Conservation (phyloP, 2,888 invertebrate genomes). For the Cataglyphis cursor region DNA sequence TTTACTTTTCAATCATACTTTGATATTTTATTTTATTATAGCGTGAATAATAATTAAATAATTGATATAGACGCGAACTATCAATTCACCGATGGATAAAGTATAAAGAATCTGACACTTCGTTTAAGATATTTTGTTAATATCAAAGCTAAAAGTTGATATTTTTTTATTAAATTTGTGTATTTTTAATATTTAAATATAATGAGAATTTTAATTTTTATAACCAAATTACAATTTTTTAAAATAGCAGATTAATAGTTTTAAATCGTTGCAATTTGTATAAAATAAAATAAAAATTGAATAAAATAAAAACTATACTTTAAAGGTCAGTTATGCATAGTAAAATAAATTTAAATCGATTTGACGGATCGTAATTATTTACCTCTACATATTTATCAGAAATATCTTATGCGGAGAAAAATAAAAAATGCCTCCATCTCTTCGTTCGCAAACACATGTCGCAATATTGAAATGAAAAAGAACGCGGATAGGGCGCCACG, state of each 20-base stretch:
- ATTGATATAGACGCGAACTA: neutral
- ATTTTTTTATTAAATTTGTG: neutral
- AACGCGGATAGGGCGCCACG: neutral
- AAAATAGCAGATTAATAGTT: neutral
- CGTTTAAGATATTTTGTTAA: neutral
- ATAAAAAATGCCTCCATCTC: neutral
- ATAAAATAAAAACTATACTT: neutral
- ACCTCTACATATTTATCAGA: neutral
- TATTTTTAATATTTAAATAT: neutral
- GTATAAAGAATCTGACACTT: neutral
- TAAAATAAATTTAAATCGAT: neutral
- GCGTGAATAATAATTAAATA: neutral
- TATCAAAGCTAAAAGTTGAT: neutral
- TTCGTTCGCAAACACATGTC: neutral
- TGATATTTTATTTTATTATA: neutral
- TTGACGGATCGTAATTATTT: neutral
- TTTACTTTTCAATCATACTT: neutral
- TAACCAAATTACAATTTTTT: neutral
- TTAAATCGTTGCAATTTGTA: neutral
- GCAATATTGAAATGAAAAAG: neutral
- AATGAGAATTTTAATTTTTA: neutral
- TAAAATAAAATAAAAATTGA: neutral
- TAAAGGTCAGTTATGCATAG: neutral
- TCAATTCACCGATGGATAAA: neutral
- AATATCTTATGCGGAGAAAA: neutral